Evolutionary conservation across 37 sponge, comb jelly and placozoan species (phyloP), one percentile per base, ranked within the genome.

Genomic region (Beroe forskalii): DNA sequence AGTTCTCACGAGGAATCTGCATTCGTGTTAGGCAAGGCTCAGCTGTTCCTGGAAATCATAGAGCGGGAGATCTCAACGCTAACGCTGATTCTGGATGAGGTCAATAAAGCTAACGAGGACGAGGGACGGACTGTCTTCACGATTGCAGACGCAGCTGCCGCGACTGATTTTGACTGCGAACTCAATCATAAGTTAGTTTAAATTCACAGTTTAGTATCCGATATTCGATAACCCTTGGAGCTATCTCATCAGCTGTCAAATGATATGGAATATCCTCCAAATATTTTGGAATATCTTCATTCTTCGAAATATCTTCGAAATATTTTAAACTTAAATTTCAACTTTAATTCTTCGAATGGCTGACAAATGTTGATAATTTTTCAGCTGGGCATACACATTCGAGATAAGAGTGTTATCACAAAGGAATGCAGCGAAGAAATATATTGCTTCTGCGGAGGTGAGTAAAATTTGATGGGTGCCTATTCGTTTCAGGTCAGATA

Each of bases 11-110:
- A 80, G 3, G 4, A 20, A 24, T 80, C 86, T 24, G 86, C 86
- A n/a, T 80, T 80, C 55, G 28, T 20, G 38, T 43, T 35, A 43
- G 31, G 42, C 55, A 80, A 80, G 55, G 86, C 86, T 30, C 44
- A 44, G 1, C 30, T 30, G 25, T 80, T 80, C 30, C 55, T 80
- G 55, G 86, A 80, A 48, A 20, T 38, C 48, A 41, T 32, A 38
- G n/a, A 41, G 31, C 24, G 86, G 8, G 86, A 38, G 22, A 80
- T 80, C 27, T 38, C 37, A 19, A 80, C 86, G 3, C 19, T 80
- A 24, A 80, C 1, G 28, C 55, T 80, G 1, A 44, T 80, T 24
- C 22, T 80, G 44, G 86, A 41, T 2, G 55, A 44, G 55, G 86
- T 38, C 3, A 17, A 31, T 28, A 69, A 69, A 69, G 32, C 17